These are phyloP conservation scores for Halictus ligatus DNA, from an alignment of 2,888 invertebrate genomes.

Conservation along the genomic window DNA sequence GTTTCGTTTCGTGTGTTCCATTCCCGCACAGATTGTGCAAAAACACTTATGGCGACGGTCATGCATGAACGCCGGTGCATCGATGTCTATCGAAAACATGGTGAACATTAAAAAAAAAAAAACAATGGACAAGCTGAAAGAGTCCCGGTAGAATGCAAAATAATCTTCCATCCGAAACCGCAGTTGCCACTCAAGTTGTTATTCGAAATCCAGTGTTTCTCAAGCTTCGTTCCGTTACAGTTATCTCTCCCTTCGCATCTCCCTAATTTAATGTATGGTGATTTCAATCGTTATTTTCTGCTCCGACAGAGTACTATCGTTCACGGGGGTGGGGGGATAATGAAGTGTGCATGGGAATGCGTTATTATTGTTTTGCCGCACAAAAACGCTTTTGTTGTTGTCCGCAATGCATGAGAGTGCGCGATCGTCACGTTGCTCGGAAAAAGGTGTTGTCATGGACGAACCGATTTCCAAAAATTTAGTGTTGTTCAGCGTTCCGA, in stretches of 20 bases:
- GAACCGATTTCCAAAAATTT: background rate
- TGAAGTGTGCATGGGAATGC: slow-evolving; percentile 6
- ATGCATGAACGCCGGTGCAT: slow-evolving; percentile 38
- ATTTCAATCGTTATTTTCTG: background rate
- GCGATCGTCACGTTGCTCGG: background rate
- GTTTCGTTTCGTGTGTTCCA: background rate
- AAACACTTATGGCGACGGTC: slow-evolving; percentile 1
- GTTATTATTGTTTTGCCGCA: background rate
- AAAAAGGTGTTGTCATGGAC: background rate
- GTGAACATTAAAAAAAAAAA: slow-evolving; percentile 15
- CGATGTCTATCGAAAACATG: slow-evolving; percentile 32
- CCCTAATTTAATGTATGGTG: background rate
- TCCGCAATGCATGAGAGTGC: slow-evolving; percentile 8
- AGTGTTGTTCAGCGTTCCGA: background rate
- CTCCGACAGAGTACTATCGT: background rate
- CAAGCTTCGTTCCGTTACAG: slow-evolving; percentile 31
- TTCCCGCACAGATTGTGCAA: slow-evolving; percentile 44
- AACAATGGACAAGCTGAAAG: slow-evolving; percentile 32
- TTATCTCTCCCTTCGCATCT: background rate
- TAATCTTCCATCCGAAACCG: slow-evolving; percentile 47
- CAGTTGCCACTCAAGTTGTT: slow-evolving; percentile 30
- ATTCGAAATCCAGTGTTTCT: slow-evolving; percentile 60
- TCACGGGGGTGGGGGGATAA: background rate
- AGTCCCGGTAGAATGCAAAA: slow-evolving; percentile 49
- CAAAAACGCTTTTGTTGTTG: slow-evolving; percentile 7